Evolutionary conservation across 1,140 invertebrate species (phyloP), one percentile per base, ranked within the genome.

Genomic region (Telenomus remus): DNA sequence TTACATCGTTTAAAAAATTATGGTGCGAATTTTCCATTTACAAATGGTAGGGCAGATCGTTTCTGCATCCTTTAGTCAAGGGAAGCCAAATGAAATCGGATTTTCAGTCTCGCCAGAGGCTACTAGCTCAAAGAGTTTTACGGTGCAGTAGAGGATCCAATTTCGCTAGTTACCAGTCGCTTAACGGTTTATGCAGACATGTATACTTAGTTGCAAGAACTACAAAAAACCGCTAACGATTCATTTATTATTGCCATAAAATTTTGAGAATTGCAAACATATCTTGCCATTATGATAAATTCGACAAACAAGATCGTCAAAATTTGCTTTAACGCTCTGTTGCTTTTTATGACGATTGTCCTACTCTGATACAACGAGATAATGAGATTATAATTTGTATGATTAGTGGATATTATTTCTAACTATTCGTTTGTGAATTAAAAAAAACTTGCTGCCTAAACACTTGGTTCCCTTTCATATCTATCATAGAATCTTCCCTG

Each of bases 151-250:
- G 69, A 73, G 65, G 76, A 78, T 78, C 70, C 76, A 73, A 73
- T 78, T 78, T 78, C 69, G 64, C 76, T 78, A 78, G 76, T 78
- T 78, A 78, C 76, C 70, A 70, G 64, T 73, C 69, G 70, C 76
- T 78, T 73, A 78, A 78, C 75, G 75, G 72, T 78, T 78, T 55
- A 69, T 73, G 64, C 75, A 69, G 57, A 69, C 64, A 69, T 73
- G 47, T 72, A 73, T 48, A 73, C 64, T 64, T 76, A 77, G 60
- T 66, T 16, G 43, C 50, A 48, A 65, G 51, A 69, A 70, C 7
- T 1, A 37, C 1, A 27, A 27, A 60, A 43, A 46, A 55, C 15
- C 49, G 48, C 47, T 66, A 66, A 61, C 60, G 56, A 46, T 66
- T 63, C 43, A 48, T 69, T 59, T 68, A 59, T 64, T 44, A 59